Percentiles rank a stretch among this genome's conserved stretches.
Conservation (phyloP, 2,113 vertebrate genomes). For the Triplophysa siluroides region DNA sequence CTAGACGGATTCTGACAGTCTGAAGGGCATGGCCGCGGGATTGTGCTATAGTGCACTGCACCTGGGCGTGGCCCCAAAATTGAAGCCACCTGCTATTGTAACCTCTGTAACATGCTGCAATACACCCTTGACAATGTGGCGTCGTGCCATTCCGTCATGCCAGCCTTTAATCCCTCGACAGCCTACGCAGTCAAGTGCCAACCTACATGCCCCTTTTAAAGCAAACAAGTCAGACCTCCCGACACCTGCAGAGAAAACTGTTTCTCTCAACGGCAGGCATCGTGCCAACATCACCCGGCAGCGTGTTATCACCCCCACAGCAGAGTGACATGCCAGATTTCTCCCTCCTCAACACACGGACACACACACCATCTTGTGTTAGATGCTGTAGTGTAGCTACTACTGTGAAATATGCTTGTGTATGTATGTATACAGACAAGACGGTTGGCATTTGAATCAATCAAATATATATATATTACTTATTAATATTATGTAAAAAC, state of each 20-base stretch:
- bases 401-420: constrained; percentile 11
- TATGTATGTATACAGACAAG: background rate
- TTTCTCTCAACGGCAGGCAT: constrained; percentile 21
- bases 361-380: constrained; percentile 8
- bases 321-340: constrained; percentile 23
- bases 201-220: constrained; percentile 7
- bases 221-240: constrained; percentile 7
- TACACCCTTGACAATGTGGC: constrained; percentile 7
- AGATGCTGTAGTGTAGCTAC: background rate
- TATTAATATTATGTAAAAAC: too few species aligned
- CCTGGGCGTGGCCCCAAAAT: background rate
- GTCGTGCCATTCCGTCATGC: background rate
- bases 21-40: background rate
- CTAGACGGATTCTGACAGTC: background rate
- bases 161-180: constrained; percentile 9
- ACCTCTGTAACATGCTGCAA: constrained; percentile 5
- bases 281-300: constrained; percentile 19
- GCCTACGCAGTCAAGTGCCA: constrained; percentile 8
- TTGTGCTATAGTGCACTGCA: background rate
- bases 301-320: constrained; percentile 14
- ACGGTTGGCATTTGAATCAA: background rate
- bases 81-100: background rate
- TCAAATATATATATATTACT: too few species aligned
- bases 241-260: constrained; percentile 27
- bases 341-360: background rate